Evolutionary conservation across 2,888 invertebrate species (phyloP), one percentile per base, ranked within the genome.

Genomic region (Cerastoderma edule): DNA sequence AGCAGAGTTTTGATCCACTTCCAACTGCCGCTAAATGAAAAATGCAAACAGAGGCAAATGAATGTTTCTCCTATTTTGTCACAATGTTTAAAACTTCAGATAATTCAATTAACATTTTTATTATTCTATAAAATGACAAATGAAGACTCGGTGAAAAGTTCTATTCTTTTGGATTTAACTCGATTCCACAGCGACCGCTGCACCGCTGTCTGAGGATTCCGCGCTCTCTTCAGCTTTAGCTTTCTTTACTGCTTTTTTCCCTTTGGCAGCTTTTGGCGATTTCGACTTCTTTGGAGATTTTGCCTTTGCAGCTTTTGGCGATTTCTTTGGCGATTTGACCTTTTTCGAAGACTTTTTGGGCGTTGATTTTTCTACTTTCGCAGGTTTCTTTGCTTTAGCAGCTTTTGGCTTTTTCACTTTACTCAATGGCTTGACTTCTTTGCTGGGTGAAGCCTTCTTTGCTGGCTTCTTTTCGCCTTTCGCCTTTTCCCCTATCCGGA

Each of bases 401-500:
- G 69, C 67, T 50, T 75, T 72, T n/a, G 79, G 79, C 32, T 75
- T 75, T 46, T 75, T 75, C 1, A 79, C 79, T 57, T 79, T 79
- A 28, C 60, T 75, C 22, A 72, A 28, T 16, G 73, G 10, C 32
- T 70, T 71, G 8, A 57, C 27, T 35, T 74, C 56, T 54, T 73
- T 68, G 27, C 28, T 75, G n/a, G 75, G 63, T 22, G 60, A 60
- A 2, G 69, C 27, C 35, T 57, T 19, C 30, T 75, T 75, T 1
- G 50, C 60, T 16, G 71, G 44, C 16, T 27, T 32, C 44, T 76
- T 80, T n/a, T 68, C 71, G 19, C 32, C 67, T 57, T 86, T 86
- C 32, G 72, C 83, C 27, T 80, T 82, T 6, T 84, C 84, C 24
- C 89, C 88, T 13, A 89, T 75, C 69, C 80, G 80, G 80, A 89